These are phyloP conservation scores for Neodiprion lecontei DNA, from an alignment of 1,140 invertebrate genomes.

Conservation along the genomic window DNA sequence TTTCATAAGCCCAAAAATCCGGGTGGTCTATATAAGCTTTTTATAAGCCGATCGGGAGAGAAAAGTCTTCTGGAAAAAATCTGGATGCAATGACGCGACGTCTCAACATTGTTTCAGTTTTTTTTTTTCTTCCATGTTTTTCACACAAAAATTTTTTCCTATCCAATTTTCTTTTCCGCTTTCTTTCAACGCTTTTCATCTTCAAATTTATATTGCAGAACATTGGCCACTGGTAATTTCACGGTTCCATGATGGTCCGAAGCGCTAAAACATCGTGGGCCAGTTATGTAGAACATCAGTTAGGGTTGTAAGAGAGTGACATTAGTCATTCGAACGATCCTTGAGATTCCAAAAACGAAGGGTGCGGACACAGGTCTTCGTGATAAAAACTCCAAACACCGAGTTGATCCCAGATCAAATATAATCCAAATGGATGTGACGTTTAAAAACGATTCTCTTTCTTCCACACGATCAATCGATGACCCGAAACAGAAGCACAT, in stretches of 20 bases:
- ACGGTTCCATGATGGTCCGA: neutral
- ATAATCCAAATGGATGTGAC: too few species aligned
- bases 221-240: neutral
- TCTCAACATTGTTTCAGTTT: neutral
- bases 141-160: neutral
- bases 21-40: neutral
- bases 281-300: neutral
- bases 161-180: neutral
- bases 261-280: neutral
- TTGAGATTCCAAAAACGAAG: neutral
- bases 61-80: constrained; percentile 8
- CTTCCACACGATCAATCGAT: too few species aligned
- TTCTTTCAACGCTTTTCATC: neutral
- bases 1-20: constrained; percentile 9
- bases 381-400: neutral
- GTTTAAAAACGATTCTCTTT: too few species aligned
- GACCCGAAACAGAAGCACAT: too few species aligned
- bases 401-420: too few species aligned
- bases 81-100: neutral
- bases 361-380: neutral
- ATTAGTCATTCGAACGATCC: constrained; percentile 7
- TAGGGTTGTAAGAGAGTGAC: neutral
- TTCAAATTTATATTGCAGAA: neutral
- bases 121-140: neutral
- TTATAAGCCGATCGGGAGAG: constrained; percentile 7